Base-by-base conservation (phyloP, 2,888 invertebrate species). In the Cremastinae sp. region DNA sequence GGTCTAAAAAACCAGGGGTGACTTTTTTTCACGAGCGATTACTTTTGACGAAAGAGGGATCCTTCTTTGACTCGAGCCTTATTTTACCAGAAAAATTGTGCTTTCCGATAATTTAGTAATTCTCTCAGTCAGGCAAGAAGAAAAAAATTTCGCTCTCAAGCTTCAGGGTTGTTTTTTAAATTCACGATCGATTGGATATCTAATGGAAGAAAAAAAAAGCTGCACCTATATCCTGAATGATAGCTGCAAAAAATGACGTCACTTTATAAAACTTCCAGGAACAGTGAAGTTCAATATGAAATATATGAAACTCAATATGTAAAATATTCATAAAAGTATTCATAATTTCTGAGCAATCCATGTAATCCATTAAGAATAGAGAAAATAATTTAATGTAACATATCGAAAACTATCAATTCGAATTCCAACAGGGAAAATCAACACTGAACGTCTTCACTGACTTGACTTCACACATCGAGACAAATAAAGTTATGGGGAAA, bases 11-110 rank as follows among this genome's bases (percentile, higher is more conserved):
- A 35, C 41, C 16, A 12, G 22, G 12, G 14, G 7, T 14, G 14
- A 16, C 14, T 55, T 66, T 28, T 58, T 69, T 72, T 75, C 35
- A 65, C 76, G 20, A 59, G 43, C 69, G 69, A 76, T 70, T 76
- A 73, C 1, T 76, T 73, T 73, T 55, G 69, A 43, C 55, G 4
- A 64, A 73, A 64, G 64, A 72, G 76, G 72, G 59, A n/a, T 10
- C 51, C 18, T 49, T n/a, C n/a, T 43, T 41, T 37, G 62, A 49
- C 62, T 62, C 18, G 20, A 41, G 28, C 22, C 41, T 61, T 59
- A 59, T 53, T 70, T 61, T 41, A 55, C 47, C 51, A 61, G 43
- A 51, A 51, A 51, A 45, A 58, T 58, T 58, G 12, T 43, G 41
- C 14, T 20, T 56, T 47, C 12, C 66, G 56, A 18, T 47, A 53